Evolutionary conservation across 2,113 vertebrate species (phyloP).

Genomic region (Puntigrus tetrazona): DNA sequence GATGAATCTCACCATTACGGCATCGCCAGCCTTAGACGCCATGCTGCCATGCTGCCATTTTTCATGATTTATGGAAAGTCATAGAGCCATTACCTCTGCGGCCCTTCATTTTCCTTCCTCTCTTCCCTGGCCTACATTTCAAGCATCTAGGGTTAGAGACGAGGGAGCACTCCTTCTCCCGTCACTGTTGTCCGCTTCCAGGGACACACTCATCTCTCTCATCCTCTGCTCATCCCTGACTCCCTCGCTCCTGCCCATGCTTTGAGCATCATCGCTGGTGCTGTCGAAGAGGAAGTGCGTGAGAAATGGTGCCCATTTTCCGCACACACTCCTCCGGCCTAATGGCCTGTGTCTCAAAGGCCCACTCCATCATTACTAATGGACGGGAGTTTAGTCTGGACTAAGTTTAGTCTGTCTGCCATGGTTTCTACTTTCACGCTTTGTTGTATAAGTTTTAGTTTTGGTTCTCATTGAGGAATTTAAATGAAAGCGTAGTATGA

Average conservation of each 20-base stretch:
- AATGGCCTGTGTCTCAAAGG: constrained; percentile 54
- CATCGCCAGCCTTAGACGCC: not conserved
- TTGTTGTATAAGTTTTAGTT: not conserved
- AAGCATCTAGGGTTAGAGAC: not conserved
- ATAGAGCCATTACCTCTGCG: constrained; percentile 15
- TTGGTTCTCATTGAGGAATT: not conserved
- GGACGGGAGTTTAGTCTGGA: constrained; percentile 53
- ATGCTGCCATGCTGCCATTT: not conserved
- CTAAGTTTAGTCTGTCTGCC: constrained; percentile 43
- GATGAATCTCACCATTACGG: not conserved
- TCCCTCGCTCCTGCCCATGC: not conserved
- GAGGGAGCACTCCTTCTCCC: constrained; percentile 10
- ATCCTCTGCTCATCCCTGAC: not conserved
- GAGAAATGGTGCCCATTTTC: constrained; percentile 53
- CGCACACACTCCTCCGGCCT: constrained; percentile 42
- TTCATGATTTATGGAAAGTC: constrained; percentile 32
- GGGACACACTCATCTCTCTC: not conserved
- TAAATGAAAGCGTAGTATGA: not conserved
- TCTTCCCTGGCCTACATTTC: constrained; percentile 32
- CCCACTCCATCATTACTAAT: constrained; percentile 57
- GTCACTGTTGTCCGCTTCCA: constrained; percentile 27
- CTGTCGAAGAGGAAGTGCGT: constrained; percentile 38
- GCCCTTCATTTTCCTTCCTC: constrained; percentile 1
- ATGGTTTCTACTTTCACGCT: not conserved
- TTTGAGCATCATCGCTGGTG: constrained; percentile 31